Evolutionary conservation across 2,888 invertebrate genomes (phyloP).

Genomic region (Drosophila neotestacea): DNA sequence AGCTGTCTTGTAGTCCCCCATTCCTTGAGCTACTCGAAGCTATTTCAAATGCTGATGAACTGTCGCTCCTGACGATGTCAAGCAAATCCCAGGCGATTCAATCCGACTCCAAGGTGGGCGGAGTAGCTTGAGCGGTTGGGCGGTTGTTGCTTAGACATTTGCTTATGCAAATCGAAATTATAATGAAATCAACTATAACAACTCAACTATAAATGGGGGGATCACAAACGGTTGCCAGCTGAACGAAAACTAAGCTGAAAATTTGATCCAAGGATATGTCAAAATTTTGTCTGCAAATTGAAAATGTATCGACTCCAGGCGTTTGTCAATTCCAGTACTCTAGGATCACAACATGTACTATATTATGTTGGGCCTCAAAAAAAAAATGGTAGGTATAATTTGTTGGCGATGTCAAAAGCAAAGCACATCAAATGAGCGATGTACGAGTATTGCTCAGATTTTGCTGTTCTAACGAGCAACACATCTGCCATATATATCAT

Average conservation of each 20-base stretch:
- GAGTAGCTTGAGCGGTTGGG: background rate
- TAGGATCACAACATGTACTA: conserved; percentile 6
- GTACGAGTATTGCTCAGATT: conserved; percentile 38
- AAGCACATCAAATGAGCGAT: conserved; percentile 51
- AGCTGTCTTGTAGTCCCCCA: conserved; percentile 21
- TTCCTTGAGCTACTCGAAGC: background rate
- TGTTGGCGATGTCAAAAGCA: conserved; percentile 38
- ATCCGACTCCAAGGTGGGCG: conserved; percentile 20
- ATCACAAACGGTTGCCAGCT: conserved; percentile 5
- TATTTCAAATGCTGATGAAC: conserved; percentile 50
- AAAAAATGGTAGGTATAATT: conserved; percentile 30
- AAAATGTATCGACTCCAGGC: conserved; percentile 31
- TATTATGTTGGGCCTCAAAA: conserved; percentile 6
- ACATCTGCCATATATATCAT: conserved; percentile 59
- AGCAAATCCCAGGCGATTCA: conserved; percentile 64
- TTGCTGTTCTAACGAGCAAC: conserved; percentile 53
- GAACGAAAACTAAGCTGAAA: conserved; percentile 22
- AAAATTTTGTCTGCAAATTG: conserved; percentile 31
- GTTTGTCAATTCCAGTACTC: conserved; percentile 15
- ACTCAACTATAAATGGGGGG: conserved; percentile 32
- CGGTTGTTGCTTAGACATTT: conserved; percentile 73
- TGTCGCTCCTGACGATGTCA: conserved; percentile 55
- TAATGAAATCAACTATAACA: conserved; percentile 77
- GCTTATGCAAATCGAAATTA: conserved; percentile 82
- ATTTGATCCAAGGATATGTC: conserved; percentile 19